Base-by-base conservation (phyloP, 2,797 vertebrate species). In the Amniataba percoides region DNA sequence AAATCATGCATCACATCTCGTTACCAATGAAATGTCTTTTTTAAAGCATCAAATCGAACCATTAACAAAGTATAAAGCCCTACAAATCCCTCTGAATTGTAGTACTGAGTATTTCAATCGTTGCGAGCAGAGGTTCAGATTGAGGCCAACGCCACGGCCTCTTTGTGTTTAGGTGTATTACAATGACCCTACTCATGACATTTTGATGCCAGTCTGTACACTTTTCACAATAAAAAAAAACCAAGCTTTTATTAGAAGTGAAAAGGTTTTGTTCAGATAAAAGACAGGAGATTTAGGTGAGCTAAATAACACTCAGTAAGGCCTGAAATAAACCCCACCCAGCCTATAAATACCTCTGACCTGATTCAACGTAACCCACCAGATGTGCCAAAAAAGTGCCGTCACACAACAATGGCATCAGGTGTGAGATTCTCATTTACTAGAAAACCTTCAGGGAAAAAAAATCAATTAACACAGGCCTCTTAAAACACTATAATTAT, bases 311-410 rank as follows among this genome's bases (percentile, higher is more conserved):
- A 60, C 55, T 64, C 58, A 78, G 4, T 42, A 62, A 59, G 62
- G 60, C 59, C 71, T 66, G 63, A 87, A 87, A 84, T 83, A 88
- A 85, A 40, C 75, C 48, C 67, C 19, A 27, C 48, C 67, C 16
- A 27, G 51, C 27, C 76, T 89, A 84, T 83, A 83, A 87, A 90
- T 89, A 87, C 51, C 61, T 72, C 70, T 90, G 90, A 92, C 87
- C 90, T 82, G 65, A 89, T 91, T 87, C 66, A 79, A 85, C 65
- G 53, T 66, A 78, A 63, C 67, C 27, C 65, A 74, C 87, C 82
- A 89, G 86, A 92, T 90, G 86, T 87, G 65, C 66, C 59, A 61
- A 64, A 80, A 56, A 79, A 57, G 57, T 62, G 31, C 71, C 42
- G 55, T 68, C 42, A 25, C 59, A 69, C 67, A 83, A 78, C 67